phyloP scores from a whole-genome alignment of 2,113 vertebrate genomes.

The Alethe diademata region DNA sequence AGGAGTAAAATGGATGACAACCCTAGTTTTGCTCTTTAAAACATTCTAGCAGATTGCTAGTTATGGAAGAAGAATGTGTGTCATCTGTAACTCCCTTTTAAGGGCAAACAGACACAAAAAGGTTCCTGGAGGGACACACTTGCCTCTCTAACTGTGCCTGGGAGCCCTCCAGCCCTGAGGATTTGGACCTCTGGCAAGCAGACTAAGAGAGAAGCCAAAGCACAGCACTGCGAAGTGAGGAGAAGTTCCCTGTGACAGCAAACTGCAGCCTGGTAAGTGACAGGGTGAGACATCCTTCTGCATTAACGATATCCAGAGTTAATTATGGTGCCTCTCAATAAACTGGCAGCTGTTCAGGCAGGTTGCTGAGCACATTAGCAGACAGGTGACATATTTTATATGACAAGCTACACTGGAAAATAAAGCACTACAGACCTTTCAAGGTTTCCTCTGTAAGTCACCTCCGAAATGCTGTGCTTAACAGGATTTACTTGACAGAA shows the following conservation, averaged over 20 bases:
- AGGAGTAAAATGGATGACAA: background rate
- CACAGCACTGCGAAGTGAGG: background rate
- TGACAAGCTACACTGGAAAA: background rate
- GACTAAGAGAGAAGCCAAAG: background rate
- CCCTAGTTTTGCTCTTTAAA: background rate
- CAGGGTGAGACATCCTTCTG: background rate
- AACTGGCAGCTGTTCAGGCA: slow-evolving; percentile 10
- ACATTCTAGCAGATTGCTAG: background rate
- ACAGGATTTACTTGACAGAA: background rate
- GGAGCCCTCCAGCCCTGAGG: background rate
- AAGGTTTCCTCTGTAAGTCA: background rate
- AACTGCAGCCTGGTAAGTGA: background rate
- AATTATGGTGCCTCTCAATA: background rate
- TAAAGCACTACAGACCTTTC: background rate
- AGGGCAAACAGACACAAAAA: slow-evolving; percentile 32
- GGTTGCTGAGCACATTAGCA: background rate
- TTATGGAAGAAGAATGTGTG: slow-evolving; percentile 54
- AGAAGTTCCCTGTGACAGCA: background rate
- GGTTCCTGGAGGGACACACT: background rate
- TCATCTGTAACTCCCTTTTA: slow-evolving; percentile 42
- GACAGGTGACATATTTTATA: slow-evolving; percentile 12
- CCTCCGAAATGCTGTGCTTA: background rate
- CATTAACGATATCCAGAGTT: background rate
- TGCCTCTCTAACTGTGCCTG: background rate
- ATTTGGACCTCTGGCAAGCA: background rate